Base-by-base conservation (phyloP, 2,797 vertebrate genomes). In the Sebastes wilsoni region DNA sequence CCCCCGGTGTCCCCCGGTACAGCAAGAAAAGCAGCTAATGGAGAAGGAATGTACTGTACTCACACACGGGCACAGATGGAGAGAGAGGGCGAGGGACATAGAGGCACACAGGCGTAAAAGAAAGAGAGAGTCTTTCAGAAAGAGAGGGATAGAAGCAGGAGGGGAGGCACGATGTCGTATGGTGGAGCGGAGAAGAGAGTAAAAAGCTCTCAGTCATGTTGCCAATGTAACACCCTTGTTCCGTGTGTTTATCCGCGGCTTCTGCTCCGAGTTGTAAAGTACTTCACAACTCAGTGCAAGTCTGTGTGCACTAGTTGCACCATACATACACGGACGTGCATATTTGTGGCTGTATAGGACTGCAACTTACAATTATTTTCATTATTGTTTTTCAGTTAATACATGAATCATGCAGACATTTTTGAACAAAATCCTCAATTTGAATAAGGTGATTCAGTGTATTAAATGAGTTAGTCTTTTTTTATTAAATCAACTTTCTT, bases 31-130 rank as follows among this genome's bases (percentile, higher is more conserved):
- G 83, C 86, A 80, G 83, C 88, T 93, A 92, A 93, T 93, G 90
- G 92, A 91, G 83, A 91, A 93, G 87, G 85, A 89, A 78, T 93
- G 92, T 90, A 89, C 82, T 83, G 89, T 88, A 90, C 85, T 82
- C 81, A 72, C 79, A 79, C 83, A 81, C 62, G 32, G 77, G 81
- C 76, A 77, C 90, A 91, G 89, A 86, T 82, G 88, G 89, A 84
- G 83, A 79, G 66, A 72, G 71, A 56, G 75, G 60, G 71, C 4
- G 81, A 87, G 75, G 79, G 77, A 81, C 32, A 22, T 28, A 54
- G 59, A 79, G 65, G 70, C 58, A 32, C 74, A 69, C 8, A 23
- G 79, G 75, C 66, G 59, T 54, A 64, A 75, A 22, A 72, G 56
- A 72, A 38, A 77, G 72, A 78, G 79, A 75, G 49, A 72, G 68